Conservation (phyloP, 37 sponge, comb jelly and placozoan genomes). For the Beroe ovata region DNA sequence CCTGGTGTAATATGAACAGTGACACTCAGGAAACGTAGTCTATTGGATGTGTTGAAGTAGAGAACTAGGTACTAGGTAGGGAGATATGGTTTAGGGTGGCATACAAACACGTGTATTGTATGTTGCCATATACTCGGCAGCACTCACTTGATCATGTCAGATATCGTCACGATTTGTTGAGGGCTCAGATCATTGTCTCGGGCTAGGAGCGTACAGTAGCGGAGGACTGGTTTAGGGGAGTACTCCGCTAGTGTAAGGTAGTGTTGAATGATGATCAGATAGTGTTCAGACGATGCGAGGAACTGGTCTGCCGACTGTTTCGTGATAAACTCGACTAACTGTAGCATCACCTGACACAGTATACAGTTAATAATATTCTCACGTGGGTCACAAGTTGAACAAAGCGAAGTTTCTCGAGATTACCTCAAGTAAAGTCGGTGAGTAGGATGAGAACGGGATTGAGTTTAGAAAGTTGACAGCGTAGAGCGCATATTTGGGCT, state of each 20-base stretch:
- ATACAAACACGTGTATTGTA: too few species aligned
- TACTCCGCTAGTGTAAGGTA: not conserved
- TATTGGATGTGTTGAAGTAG: too few species aligned
- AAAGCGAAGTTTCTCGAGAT: too few species aligned
- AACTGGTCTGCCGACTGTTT: not conserved
- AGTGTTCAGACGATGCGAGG: not conserved
- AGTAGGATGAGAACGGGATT: not conserved
- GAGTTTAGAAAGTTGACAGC: slow-evolving; percentile 64
- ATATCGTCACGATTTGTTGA: not conserved
- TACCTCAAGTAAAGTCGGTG: slow-evolving; percentile 13
- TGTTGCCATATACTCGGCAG: too few species aligned
- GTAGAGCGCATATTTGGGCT: slow-evolving; percentile 31
- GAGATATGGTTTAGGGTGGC: too few species aligned
- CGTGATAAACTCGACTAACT: slow-evolving; percentile 24
- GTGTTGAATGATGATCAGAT: slow-evolving; percentile 15
- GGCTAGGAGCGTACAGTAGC: not conserved
- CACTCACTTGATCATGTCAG: slow-evolving; percentile 45
- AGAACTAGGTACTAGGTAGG: too few species aligned
- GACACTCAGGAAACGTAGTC: too few species aligned
- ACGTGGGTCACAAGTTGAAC: too few species aligned
- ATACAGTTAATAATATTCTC: too few species aligned
- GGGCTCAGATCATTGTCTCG: not conserved
- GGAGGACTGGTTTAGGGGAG: slow-evolving; percentile 38
- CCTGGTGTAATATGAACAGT: too few species aligned
- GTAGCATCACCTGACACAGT: slow-evolving; percentile 40